Evolutionary conservation across 2,888 invertebrate species (phyloP).

Genomic region (Ornithoptera alexandrae): DNA sequence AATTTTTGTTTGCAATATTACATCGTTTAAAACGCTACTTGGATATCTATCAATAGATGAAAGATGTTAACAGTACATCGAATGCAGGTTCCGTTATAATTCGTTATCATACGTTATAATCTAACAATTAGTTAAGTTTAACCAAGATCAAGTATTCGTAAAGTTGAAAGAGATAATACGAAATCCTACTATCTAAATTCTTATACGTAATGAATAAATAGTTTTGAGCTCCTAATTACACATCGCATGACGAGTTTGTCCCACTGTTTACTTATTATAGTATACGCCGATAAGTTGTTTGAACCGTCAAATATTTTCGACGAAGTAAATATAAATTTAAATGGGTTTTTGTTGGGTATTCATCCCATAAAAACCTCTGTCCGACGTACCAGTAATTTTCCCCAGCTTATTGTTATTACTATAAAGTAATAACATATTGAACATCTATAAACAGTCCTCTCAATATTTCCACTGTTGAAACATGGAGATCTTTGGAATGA

Average conservation of each 20-base stretch:
- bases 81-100: conserved; percentile 2
- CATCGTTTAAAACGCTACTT: conserved; percentile 3
- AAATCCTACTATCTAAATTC: conserved; percentile 18
- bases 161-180: conserved; percentile 7
- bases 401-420: no score
- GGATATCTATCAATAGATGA: background rate
- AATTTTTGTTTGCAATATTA: background rate
- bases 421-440: no score
- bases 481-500: background rate
- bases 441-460: background rate
- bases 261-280: conserved; percentile 1
- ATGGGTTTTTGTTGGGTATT: conserved; percentile 8
- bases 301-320: background rate
- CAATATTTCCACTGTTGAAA: background rate
- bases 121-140: conserved; percentile 1
- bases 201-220: conserved; percentile 16
- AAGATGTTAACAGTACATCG: background rate
- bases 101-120: background rate
- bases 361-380: no score
- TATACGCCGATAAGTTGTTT: background rate
- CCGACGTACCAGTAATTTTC: no score
- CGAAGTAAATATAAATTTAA: background rate
- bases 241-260: conserved; percentile 11
- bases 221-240: conserved; percentile 23
- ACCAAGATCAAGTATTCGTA: conserved; percentile 9